Conservation (phyloP, 2,113 vertebrate genomes). For the Chauna torquata region DNA sequence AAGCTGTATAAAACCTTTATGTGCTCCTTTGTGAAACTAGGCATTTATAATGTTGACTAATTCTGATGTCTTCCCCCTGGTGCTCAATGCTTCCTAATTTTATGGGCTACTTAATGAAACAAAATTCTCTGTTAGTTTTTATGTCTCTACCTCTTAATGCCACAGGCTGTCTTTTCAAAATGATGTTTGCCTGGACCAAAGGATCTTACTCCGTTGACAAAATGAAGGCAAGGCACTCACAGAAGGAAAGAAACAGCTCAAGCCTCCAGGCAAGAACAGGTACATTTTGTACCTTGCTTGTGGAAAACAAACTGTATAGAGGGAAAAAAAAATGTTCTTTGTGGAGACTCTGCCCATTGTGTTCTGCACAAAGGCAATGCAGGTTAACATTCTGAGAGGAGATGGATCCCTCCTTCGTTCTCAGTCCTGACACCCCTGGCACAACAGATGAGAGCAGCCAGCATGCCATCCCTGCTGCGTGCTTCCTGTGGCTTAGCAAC, state of each 20-base stretch:
- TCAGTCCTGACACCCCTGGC: neutral
- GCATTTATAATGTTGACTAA: conserved; percentile 32
- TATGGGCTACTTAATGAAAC: conserved; percentile 37
- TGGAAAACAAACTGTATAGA: neutral
- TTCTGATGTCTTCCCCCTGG: neutral
- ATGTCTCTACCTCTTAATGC: neutral
- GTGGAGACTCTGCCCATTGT: neutral
- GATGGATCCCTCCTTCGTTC: neutral
- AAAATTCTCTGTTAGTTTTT: conserved; percentile 20
- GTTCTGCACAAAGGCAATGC: neutral
- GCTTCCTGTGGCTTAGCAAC: neutral
- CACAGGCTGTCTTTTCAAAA: neutral
- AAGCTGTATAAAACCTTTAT: neutral
- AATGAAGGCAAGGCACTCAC: neutral
- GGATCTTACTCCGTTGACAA: neutral
- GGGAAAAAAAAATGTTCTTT: neutral
- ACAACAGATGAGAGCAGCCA: neutral
- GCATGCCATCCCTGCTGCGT: neutral
- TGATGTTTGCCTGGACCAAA: neutral
- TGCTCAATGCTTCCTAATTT: conserved; percentile 33
- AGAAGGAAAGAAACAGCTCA: neutral
- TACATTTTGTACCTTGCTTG: neutral
- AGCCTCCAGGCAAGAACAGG: neutral
- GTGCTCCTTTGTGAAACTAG: conserved; percentile 31
- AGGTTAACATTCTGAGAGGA: neutral